Evolutionary conservation across 2,113 vertebrate genomes (phyloP), one percentile per base, ranked within the genome.

Genomic region (Abramis brama): DNA sequence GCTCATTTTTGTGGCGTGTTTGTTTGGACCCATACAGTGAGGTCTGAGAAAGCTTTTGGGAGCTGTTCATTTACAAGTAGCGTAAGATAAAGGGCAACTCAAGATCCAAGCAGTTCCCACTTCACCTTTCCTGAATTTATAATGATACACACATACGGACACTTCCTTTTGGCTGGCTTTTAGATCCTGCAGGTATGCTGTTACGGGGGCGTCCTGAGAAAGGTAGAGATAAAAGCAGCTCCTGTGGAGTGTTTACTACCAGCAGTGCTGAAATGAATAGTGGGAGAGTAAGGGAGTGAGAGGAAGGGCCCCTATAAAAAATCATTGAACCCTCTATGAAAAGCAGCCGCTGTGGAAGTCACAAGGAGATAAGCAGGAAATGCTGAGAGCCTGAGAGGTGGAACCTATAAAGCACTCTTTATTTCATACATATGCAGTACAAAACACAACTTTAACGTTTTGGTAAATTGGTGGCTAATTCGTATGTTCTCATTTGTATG

Each of bases 181-280:
- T 85, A 75, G 74, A 89, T 86, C 84, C 70, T 74, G 85, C 36
- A 86, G 79, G 43, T 84, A 92, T 89, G 91, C 89, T 93, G 84
- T 90, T 90, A 85, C 81, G 66, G 85, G 82, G 70, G 59, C 62
- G 84, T 91, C 90, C 83, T 89, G 89, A 90, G 89, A 92, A 87
- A 92, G 94, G 94, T 94, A 94, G 92, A 94, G 93, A 95, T 93
- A 93, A 93, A 94, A 91, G 85, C 85, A 79, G 88, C 83, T 84
- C 85, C 78, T 87, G 66, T 52, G 64, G 70, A 71, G 85, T 94
- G 93, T 95, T 95, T 95, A 93, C 92, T 90, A 90, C 89, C 88
- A 57, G 19, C 55, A 57, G 19, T 8, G 55, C 55, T 89, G 89
- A 91, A 86, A 89, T 93, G 85, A 94, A 91, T 91, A 91, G 91